phyloP scores from a whole-genome alignment of 2,888 invertebrate species.

The Ommatoiulus sabulosus region DNA sequence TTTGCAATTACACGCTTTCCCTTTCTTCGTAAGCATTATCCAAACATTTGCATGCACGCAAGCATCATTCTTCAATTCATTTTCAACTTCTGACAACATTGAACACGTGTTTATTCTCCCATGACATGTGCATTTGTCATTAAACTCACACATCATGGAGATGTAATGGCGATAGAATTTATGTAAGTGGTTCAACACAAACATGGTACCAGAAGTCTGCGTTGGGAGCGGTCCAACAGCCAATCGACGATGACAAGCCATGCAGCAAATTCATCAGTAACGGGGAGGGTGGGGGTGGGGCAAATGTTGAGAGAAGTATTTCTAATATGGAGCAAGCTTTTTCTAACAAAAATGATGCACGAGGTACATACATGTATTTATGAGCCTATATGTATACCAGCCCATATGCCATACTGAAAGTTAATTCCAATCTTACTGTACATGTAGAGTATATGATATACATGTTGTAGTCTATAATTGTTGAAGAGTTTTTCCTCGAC shows the following conservation, averaged over 20 bases:
- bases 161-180: not conserved
- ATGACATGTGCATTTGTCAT: slow-evolving; percentile 7
- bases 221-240: not conserved
- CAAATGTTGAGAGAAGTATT: not conserved
- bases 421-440: too few species aligned
- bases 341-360: not conserved
- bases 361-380: too few species aligned
- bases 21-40: not conserved
- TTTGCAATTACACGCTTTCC: not conserved
- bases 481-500: too few species aligned
- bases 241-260: not conserved
- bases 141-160: not conserved
- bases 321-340: not conserved
- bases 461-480: too few species aligned
- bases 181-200: not conserved
- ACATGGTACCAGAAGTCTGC: not conserved
- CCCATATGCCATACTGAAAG: too few species aligned
- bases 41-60: not conserved
- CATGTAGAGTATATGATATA: too few species aligned
- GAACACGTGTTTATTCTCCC: slow-evolving; percentile 11
- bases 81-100: slow-evolving; percentile 22
- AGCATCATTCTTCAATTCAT: not conserved
- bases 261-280: too few species aligned
- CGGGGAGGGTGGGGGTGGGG: too few species aligned
- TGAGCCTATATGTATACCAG: too few species aligned